These are phyloP conservation scores for Drosophila pachea DNA, from an alignment of 1,140 invertebrate species.

Conservation along the genomic window DNA sequence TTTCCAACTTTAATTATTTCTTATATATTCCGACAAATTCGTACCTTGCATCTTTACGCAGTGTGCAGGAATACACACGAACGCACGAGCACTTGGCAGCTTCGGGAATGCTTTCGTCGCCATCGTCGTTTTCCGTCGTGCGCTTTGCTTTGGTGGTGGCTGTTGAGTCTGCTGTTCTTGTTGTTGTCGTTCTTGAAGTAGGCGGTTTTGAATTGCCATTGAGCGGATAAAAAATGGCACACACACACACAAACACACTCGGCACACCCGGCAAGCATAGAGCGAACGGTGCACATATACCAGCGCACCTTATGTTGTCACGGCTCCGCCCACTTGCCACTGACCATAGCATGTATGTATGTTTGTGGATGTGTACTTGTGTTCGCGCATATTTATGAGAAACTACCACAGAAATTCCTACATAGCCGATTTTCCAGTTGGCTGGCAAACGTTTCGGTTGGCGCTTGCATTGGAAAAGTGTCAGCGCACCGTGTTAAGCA, in stretches of 20 bases:
- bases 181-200: conserved; percentile 66
- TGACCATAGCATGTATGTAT: conserved; percentile 38
- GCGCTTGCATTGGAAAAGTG: conserved; percentile 47
- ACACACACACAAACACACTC: conserved; percentile 17
- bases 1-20: background rate
- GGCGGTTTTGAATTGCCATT: conserved; percentile 78
- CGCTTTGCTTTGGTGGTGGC: conserved; percentile 44
- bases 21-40: too few species aligned
- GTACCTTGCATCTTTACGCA: background rate
- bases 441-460: conserved; percentile 58
- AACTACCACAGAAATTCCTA: conserved; percentile 69
- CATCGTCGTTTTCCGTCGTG: conserved; percentile 28
- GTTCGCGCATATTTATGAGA: conserved; percentile 68
- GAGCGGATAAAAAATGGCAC: conserved; percentile 71
- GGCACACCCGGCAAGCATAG: conserved; percentile 22
- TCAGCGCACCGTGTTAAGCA: conserved; percentile 12
- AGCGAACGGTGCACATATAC: conserved; percentile 30
- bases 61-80: conserved; percentile 53
- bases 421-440: conserved; percentile 62
- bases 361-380: conserved; percentile 36
- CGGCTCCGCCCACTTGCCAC: conserved; percentile 76
- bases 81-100: conserved; percentile 13
- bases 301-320: conserved; percentile 63
- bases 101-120: conserved; percentile 24
- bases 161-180: conserved; percentile 50